These are phyloP conservation scores for Clarias pachynema DNA, from an alignment of 2,797 vertebrate species.

Conservation along the genomic window DNA sequence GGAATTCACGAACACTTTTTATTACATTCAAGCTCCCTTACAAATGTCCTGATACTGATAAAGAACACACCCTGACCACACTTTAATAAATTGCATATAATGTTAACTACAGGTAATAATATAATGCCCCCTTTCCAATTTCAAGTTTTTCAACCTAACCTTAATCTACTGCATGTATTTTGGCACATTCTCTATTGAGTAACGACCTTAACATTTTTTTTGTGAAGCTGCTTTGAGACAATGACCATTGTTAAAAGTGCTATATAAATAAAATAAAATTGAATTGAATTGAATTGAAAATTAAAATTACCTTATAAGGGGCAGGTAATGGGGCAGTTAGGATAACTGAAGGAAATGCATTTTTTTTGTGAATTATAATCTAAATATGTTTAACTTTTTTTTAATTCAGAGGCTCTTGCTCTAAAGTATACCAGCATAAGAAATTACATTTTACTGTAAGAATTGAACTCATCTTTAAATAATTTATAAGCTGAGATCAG, in stretches of 20 bases:
- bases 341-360: neutral
- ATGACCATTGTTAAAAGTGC: no score
- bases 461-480: neutral
- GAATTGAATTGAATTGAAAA: no score
- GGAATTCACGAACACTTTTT: conserved; percentile 28
- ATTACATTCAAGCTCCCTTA: conserved; percentile 10
- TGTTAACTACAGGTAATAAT: conserved; percentile 5
- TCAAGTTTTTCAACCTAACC: neutral
- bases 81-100: conserved; percentile 15
- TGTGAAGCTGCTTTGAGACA: no score
- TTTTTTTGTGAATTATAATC: neutral
- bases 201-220: no score
- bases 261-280: no score
- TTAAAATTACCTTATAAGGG: neutral
- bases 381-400: neutral
- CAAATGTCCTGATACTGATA: conserved; percentile 20
- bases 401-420: neutral
- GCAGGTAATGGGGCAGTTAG: neutral
- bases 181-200: neutral
- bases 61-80: neutral
- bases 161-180: neutral
- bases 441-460: neutral
- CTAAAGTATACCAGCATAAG: neutral
- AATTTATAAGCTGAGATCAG: neutral
- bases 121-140: neutral